These are phyloP conservation scores for Amblyteles armatorius DNA, from an alignment of 2,888 invertebrate species.

Conservation along the genomic window DNA sequence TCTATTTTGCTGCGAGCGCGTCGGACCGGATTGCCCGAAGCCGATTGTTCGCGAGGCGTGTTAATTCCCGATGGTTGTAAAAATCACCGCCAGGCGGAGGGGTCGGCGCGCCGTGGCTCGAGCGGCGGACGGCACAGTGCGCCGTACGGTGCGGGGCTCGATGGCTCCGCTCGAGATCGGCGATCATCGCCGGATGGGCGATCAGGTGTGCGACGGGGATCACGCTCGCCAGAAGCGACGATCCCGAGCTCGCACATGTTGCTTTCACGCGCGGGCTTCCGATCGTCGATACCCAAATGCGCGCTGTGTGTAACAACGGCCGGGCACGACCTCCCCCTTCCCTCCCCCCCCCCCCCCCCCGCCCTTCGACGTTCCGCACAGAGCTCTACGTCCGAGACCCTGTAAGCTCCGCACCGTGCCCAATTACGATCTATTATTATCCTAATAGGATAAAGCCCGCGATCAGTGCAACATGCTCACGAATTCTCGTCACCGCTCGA, in stretches of 20 bases:
- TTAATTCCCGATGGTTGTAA: conserved; percentile 42
- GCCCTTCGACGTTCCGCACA: neutral
- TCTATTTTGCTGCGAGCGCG: conserved; percentile 40
- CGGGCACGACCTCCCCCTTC: neutral
- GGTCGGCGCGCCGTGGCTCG: conserved; percentile 13
- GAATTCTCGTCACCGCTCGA: conserved; percentile 33
- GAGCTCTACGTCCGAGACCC: conserved; percentile 48
- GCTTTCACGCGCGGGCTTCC: conserved; percentile 77
- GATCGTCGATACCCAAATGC: conserved; percentile 57
- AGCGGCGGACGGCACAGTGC: neutral
- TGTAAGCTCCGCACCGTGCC: conserved; percentile 70
- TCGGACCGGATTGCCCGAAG: conserved; percentile 43
- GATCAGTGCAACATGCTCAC: conserved; percentile 62
- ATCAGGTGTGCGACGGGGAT: conserved; percentile 80
- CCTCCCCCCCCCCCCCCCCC: too few relatives aligned
- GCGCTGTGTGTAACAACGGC: conserved; percentile 1
- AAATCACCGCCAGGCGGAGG: conserved; percentile 34
- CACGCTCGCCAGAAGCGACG: conserved; percentile 61
- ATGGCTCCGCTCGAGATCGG: conserved; percentile 9
- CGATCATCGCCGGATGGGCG: conserved; percentile 68
- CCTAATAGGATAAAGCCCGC: conserved; percentile 79
- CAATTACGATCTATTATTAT: conserved; percentile 79
- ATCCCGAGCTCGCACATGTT: conserved; percentile 79
- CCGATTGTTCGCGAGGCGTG: conserved; percentile 29
- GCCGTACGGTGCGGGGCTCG: neutral